Percentiles rank a stretch among this genome's conserved stretches.
Evolutionary conservation across 2,888 invertebrate species (phyloP).

Genomic region (Eupithecia exiguata): DNA sequence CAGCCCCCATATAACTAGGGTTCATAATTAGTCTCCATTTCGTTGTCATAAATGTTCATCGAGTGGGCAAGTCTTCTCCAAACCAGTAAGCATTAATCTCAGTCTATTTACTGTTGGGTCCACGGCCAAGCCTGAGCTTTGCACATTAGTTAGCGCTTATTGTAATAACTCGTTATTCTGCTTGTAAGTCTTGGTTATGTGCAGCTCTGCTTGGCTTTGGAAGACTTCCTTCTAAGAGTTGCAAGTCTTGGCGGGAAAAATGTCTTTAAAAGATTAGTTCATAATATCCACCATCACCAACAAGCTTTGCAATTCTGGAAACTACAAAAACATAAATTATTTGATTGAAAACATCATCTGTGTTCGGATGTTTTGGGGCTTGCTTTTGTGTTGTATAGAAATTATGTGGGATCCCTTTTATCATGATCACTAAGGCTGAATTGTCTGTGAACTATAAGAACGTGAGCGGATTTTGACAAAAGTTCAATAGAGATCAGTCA

Average conservation of each 20-base stretch:
- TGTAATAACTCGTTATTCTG: conserved; percentile 13
- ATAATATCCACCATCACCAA: too few species aligned
- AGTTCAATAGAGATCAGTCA: neutral
- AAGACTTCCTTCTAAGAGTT: conserved; percentile 45
- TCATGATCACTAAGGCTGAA: neutral
- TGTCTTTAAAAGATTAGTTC: neutral
- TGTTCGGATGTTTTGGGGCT: conserved; percentile 11
- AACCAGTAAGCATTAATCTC: neutral
- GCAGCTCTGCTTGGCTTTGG: conserved; percentile 60
- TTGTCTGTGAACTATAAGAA: neutral
- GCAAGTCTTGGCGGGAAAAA: conserved; percentile 34
- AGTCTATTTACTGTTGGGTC: conserved; percentile 15
- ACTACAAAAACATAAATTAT: neutral
- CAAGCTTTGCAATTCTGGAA: conserved; percentile 34
- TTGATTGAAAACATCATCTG: conserved; percentile 8
- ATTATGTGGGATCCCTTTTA: neutral
- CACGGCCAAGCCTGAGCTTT: conserved; percentile 55
- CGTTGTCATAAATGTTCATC: neutral
- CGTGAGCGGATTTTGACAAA: neutral
- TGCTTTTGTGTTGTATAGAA: conserved; percentile 23
- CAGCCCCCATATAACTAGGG: neutral
- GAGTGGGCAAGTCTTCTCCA: neutral
- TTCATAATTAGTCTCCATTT: too few species aligned
- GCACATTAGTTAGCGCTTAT: conserved; percentile 47
- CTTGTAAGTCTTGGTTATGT: conserved; percentile 30